These are phyloP conservation scores for Hypolimnas misippus DNA, from an alignment of 2,888 invertebrate species.

Conservation along the genomic window DNA sequence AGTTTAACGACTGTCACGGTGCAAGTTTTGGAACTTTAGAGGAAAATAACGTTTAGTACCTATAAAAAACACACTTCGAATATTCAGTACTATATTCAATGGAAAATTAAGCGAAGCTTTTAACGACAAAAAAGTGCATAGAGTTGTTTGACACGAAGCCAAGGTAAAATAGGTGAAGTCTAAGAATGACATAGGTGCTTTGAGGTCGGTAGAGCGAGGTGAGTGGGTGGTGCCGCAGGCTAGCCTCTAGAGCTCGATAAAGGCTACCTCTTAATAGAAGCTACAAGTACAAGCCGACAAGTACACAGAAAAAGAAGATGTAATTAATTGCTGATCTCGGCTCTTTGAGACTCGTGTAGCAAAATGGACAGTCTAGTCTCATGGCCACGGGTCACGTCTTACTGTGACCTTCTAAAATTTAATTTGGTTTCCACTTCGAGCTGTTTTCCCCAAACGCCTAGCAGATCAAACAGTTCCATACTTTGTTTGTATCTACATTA, in stretches of 20 bases:
- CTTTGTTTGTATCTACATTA: constrained; percentile 50
- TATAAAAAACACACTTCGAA: constrained; percentile 49
- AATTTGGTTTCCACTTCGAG: constrained; percentile 93
- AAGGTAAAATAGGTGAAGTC: constrained; percentile 61
- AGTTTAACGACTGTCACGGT: constrained; percentile 16
- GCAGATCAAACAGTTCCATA: constrained; percentile 60
- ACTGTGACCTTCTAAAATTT: constrained; percentile 89
- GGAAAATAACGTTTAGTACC: neutral
- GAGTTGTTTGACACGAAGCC: constrained; percentile 65
- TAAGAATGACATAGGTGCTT: constrained; percentile 67
- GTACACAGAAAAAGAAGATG: constrained; percentile 54
- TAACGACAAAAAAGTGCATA: constrained; percentile 56
- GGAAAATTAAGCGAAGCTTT: constrained; percentile 71
- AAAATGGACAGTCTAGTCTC: constrained; percentile 64
- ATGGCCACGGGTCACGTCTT: constrained; percentile 87
- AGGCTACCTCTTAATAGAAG: constrained; percentile 68
- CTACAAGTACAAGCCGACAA: constrained; percentile 72
- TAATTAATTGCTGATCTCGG: constrained; percentile 55
- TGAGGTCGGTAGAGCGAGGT: constrained; percentile 63
- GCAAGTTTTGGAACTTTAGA: constrained; percentile 13
- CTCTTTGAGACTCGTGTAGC: constrained; percentile 52
- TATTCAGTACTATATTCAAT: constrained; percentile 60
- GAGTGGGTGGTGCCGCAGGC: constrained; percentile 65
- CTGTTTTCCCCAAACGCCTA: constrained; percentile 84
- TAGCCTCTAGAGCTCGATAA: constrained; percentile 84